A percentile compares a stretch with the other conserved stretches of the same genome.
phyloP scores from a whole-genome alignment of 2,888 invertebrate genomes.

The Hemicrepidius hirtus region DNA sequence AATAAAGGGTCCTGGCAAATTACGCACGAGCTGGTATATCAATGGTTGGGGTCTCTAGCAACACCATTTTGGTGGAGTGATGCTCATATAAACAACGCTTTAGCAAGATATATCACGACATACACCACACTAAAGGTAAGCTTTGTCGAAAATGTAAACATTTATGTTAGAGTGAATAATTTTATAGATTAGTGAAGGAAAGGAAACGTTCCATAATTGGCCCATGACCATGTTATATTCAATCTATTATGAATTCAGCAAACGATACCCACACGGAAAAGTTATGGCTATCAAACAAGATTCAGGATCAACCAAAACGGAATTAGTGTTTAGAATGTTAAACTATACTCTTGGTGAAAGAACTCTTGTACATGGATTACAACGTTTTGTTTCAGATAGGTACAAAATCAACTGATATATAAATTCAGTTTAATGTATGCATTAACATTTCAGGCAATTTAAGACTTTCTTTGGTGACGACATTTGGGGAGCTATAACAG shows the following conservation, averaged over 20 bases:
- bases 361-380: conserved; percentile 84
- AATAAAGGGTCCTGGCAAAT: conserved; percentile 79
- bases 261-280: conserved; percentile 85
- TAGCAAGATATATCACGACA: conserved; percentile 84
- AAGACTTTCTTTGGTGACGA: conserved; percentile 87
- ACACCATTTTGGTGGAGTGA: conserved; percentile 88
- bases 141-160: not conserved
- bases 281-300: conserved; percentile 85
- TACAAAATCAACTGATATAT: conserved; percentile 56
- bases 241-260: conserved; percentile 87
- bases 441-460: conserved; percentile 74
- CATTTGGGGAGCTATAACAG: conserved; percentile 84
- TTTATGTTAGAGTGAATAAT: not conserved
- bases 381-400: conserved; percentile 80
- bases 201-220: conserved; percentile 86
- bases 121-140: conserved; percentile 82
- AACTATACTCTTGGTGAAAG: conserved; percentile 87
- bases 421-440: not conserved
- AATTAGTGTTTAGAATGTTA: conserved; percentile 91
- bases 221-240: conserved; percentile 87
- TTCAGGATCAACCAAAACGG: conserved; percentile 84
- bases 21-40: conserved; percentile 84
- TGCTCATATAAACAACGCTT: conserved; percentile 84
- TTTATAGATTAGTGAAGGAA: conserved; percentile 79
- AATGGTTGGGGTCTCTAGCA: conserved; percentile 85